Conservation (phyloP, 2,888 invertebrate species). For the Cryptophagus acutangulus region DNA sequence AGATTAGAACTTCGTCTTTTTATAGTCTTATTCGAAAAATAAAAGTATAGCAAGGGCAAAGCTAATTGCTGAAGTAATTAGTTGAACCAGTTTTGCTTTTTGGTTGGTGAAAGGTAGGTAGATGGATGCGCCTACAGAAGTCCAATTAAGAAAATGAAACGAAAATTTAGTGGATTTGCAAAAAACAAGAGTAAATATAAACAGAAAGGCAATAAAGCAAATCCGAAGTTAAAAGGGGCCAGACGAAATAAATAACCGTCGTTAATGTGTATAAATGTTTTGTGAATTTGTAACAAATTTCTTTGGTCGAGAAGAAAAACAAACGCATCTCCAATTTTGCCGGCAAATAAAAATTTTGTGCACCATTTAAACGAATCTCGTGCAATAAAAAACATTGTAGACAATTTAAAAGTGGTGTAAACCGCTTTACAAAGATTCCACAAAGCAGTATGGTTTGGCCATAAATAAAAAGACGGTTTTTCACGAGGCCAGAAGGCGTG, state of each 20-base stretch:
- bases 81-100: no score
- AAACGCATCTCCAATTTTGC: slow-evolving; percentile 45
- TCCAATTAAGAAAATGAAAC: no score
- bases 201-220: slow-evolving; percentile 38
- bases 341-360: slow-evolving; percentile 23
- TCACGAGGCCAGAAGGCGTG: slow-evolving; percentile 50
- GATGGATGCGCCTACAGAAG: no score
- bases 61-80: no score
- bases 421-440: slow-evolving; percentile 1
- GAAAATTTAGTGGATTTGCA: no score
- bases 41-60: no score
- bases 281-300: slow-evolving; percentile 47
- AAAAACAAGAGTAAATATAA: no score
- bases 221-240: slow-evolving; percentile 44
- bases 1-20: no score
- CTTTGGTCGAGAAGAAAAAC: slow-evolving; percentile 46
- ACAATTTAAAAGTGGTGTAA: not conserved
- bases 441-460: slow-evolving; percentile 28
- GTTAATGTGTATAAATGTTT: slow-evolving; percentile 48
- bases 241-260: slow-evolving; percentile 46
- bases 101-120: no score
- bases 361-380: slow-evolving; percentile 18
- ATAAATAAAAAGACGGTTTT: slow-evolving; percentile 51
- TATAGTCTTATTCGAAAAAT: no score
- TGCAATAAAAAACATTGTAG: not conserved